Base-by-base conservation (phyloP, 2,113 vertebrate species). In the Pteropus alecto region DNA sequence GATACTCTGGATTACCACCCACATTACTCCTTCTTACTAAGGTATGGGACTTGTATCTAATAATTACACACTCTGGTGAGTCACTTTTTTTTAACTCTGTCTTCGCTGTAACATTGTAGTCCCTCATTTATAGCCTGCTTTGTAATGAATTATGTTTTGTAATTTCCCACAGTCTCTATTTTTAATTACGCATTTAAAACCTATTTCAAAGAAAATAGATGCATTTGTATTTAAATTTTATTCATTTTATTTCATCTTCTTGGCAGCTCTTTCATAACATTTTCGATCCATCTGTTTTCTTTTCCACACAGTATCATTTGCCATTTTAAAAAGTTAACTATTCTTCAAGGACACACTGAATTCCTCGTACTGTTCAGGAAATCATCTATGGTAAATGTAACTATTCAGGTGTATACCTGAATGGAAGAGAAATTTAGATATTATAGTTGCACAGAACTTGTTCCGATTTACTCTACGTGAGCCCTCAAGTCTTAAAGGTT, bases 161-260 rank as follows among this genome's bases (percentile, higher is more conserved):
- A 46, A 65, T 93, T 78, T 74, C 58, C 63, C n/a, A 81, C n/a
- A 54, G 26, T 51, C 78, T 93, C 61, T 78, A 22, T 35, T 51
- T 92, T 83, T 96, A 46, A 92, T 92, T 54, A n/a, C 48, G n/a
- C 18, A 41, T 30, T 94, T 67, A 65, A 95, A 63, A 73, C n/a
- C 8, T 11, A 48, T 51, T 79, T 73, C 35, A 63, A 35, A 93
- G 15, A 93, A 91, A 93, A 78, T 2, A 33, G 61, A 78, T 73
- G 56, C 10, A 73, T 60, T 46, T 83, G 7, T 73, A 43, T 51
- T 92, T 43, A 74, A 56, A n/a, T 90, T 81, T 22, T 84, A 84
- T 38, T 95, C 35, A 7, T 16, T 73, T 84, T 38, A 38, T 74
- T 87, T 83, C n/a, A n/a, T 51, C 56, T 70, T 54, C 87, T 51